phyloP scores from a whole-genome alignment of 2,113 vertebrate genomes.

The Lates calcarifer region DNA sequence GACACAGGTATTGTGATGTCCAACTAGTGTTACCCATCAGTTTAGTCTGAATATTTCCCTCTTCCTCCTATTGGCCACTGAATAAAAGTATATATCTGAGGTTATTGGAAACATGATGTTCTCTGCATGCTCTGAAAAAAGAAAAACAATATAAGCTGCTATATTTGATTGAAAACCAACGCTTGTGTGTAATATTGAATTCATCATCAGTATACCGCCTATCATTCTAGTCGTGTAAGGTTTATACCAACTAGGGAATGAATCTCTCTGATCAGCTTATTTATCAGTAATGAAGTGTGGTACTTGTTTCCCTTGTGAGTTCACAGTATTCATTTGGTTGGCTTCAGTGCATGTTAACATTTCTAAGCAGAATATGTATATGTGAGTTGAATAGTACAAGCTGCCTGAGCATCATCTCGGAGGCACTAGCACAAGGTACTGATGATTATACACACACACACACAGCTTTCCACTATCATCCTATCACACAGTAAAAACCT shows the following conservation, averaged over 20 bases:
- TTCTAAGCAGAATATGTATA: background rate
- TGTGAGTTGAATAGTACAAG: constrained; percentile 10
- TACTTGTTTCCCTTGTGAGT: background rate
- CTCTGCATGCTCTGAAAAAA: no score
- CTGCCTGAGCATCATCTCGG: background rate
- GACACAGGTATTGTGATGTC: background rate
- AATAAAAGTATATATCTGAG: no score
- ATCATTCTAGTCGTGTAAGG: background rate
- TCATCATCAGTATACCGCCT: no score
- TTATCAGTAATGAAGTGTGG: constrained; percentile 3
- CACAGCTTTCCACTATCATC: background rate
- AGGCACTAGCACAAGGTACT: constrained; percentile 6
- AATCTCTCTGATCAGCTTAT: constrained; percentile 9
- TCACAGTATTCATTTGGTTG: background rate
- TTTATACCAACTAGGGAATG: constrained; percentile 6
- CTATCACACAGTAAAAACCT: background rate
- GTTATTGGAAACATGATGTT: no score
- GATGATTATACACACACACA: constrained; percentile 1
- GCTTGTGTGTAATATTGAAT: no score
- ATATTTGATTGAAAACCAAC: no score
- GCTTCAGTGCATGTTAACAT: background rate
- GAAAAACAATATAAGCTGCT: no score
- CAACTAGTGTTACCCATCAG: background rate
- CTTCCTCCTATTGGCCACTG: no score
- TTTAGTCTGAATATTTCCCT: background rate